Base-by-base conservation (phyloP, 1,140 invertebrate species). In the Papilio helenus region DNA sequence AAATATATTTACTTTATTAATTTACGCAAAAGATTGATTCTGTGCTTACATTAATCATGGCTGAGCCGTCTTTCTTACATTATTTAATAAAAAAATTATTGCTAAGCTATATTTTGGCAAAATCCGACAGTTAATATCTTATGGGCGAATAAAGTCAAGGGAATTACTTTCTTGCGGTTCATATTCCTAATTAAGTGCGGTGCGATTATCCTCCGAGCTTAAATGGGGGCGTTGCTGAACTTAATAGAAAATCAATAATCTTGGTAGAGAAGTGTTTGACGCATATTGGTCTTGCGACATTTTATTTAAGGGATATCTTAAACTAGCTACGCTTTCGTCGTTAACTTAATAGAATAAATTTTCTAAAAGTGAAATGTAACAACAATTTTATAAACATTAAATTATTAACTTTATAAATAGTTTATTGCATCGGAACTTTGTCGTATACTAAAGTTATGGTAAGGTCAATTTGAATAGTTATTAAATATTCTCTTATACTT, bases 101-200 rank as follows among this genome's bases (percentile, higher is more conserved):
- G 18, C 26, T 12, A 68, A 29, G 61, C 23, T 34, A 29, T 68
- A 68, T 34, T 68, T 29, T 23, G 58, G 23, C 20, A 29, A 68
- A 68, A 68, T 68, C 71, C 55, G 74, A 72, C 74, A 79, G 80
- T 83, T 81, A 82, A 87, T 83, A 85, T 86, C 82, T 83, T 86
- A 85, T 80, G 79, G 82, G 82, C 82, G 88, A 87, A 91, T 92
- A 86, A 90, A 89, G 86, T 83, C 77, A 80, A 82, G 86, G 81
- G 90, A 93, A 92, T 92, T 92, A 91, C 90, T 89, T 92, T 89
- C 88, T 88, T 88, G 87, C 83, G 86, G 88, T 89, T 91, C 86
- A 92, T 90, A 90, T 89, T 84, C 88, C 84, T 93, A 93, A 93
- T 93, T 93, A 93, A 88, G 87, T 85, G 83, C 81, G 83, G 86